Base-by-base conservation (phyloP, 2,113 vertebrate genomes). In the Pluvialis apricaria region DNA sequence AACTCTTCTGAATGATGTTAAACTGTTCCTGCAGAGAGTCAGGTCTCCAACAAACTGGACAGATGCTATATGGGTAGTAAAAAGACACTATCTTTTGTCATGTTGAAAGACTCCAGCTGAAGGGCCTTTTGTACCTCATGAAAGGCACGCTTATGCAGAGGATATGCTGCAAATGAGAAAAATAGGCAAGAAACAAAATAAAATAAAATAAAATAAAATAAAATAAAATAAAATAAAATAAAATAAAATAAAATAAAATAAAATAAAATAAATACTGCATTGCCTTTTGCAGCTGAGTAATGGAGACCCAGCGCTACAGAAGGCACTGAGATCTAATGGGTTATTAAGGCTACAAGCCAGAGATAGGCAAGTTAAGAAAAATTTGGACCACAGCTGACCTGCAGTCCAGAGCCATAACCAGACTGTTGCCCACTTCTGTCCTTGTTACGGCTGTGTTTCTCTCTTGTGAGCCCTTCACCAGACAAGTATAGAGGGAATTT, bases 41-140 rank as follows among this genome's bases (percentile, higher is more conserved):
- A 86, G 38, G 25, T 88, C 92, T 88, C 45, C 79, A 91, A 44
- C 5, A 10, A 90, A 69, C 83, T 42, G 60, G 84, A 87, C 92
- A 95, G 94, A 91, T 95, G 90, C 72, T 91, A 8, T 79, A 85
- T 38, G 70, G 25, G 26, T 29, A 79, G 90, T 54, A 58, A 96
- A 91, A 94, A 73, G 78, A 60, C 73, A 82, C 34, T 45, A 45
- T 78, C 86, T 86, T 96, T 92, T 96, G 83, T 95, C 91, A 83
- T 60, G 32, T 81, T 94, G 96, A 97, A 91, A 86, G 80, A 78
- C 69, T 94, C 86, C 83, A 77, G 72, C 55, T 83, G 83, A 94
- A 95, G 72, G 32, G 80, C 22, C 76, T 83, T 94, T 94, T 88
- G 72, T 91, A 73, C 15, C 29, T 84, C 17, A 3, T 68, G 60